phyloP scores from a whole-genome alignment of 1,140 invertebrate genomes.

The Microplitis mediator region DNA sequence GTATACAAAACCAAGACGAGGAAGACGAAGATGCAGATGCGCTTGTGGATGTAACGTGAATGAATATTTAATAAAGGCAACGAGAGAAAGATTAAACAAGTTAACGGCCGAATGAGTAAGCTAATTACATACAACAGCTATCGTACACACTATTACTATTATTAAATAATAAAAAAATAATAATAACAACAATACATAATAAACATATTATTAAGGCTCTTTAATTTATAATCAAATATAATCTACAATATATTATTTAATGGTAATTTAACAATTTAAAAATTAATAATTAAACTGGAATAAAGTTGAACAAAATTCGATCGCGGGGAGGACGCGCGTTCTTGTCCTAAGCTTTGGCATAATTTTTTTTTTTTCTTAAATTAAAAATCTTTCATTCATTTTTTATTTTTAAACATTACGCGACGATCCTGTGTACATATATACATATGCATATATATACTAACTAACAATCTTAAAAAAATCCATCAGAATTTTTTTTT shows the following conservation, averaged over 20 bases:
- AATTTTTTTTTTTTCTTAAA: neutral
- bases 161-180: constrained; percentile 47
- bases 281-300: neutral
- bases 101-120: constrained; percentile 50
- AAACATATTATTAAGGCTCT: constrained; percentile 52
- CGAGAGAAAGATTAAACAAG: constrained; percentile 30
- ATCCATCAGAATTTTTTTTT: neutral
- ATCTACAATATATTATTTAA: constrained; percentile 32
- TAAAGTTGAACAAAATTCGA: neutral
- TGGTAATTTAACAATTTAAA: neutral
- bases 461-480: neutral
- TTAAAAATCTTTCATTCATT: neutral
- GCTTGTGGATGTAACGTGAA: constrained; percentile 35
- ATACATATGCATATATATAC: constrained; percentile 16
- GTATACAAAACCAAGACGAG: constrained; percentile 4
- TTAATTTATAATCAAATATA: constrained; percentile 61
- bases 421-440: constrained; percentile 10
- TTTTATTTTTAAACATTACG: neutral
- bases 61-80: constrained; percentile 30
- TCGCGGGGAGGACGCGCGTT: constrained; percentile 1
- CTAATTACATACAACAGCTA: constrained; percentile 53
- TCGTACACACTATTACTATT: constrained; percentile 57
- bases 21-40: neutral
- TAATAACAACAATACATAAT: constrained; percentile 51
- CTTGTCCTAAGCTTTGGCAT: neutral